These are phyloP conservation scores for Benthosema pterotum DNA, from an alignment of 2,797 vertebrate species.

Conservation along the genomic window DNA sequence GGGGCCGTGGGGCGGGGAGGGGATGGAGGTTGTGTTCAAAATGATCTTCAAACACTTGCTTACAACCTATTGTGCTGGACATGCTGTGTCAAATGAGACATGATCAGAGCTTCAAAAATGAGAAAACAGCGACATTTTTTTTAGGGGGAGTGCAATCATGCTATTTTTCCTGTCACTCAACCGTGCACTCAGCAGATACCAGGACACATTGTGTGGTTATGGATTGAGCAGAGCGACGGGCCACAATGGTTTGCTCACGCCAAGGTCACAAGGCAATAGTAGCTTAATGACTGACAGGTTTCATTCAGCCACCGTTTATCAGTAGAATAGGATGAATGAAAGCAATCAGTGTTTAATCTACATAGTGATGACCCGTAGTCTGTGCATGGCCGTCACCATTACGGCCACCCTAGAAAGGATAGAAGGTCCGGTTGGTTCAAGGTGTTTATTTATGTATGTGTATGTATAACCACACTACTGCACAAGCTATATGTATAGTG, in stretches of 20 bases:
- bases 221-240: neutral
- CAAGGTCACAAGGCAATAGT: slow-evolving; percentile 3
- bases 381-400: too few species aligned
- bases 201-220: slow-evolving; percentile 34
- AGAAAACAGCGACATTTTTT: slow-evolving; percentile 57
- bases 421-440: too few species aligned
- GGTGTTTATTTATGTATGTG: too few species aligned
- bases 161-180: slow-evolving; percentile 65
- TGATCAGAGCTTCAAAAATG: slow-evolving; percentile 53
- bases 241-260: slow-evolving; percentile 4
- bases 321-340: slow-evolving; percentile 1
- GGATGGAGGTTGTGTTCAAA: slow-evolving; percentile 55
- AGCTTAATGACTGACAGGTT: slow-evolving; percentile 10
- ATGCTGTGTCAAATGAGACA: slow-evolving; percentile 56
- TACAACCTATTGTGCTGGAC: slow-evolving; percentile 59
- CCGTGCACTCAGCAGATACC: slow-evolving; percentile 39
- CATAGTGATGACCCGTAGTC: too few species aligned
- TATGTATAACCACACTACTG: too few species aligned
- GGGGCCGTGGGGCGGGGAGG: slow-evolving; percentile 47
- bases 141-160: slow-evolving; percentile 61
- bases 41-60: slow-evolving; percentile 65
- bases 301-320: neutral
- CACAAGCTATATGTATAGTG: neutral
- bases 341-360: neutral
- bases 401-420: too few species aligned